Conservation (phyloP, 2,888 invertebrate species). For the Idaea biselata region DNA sequence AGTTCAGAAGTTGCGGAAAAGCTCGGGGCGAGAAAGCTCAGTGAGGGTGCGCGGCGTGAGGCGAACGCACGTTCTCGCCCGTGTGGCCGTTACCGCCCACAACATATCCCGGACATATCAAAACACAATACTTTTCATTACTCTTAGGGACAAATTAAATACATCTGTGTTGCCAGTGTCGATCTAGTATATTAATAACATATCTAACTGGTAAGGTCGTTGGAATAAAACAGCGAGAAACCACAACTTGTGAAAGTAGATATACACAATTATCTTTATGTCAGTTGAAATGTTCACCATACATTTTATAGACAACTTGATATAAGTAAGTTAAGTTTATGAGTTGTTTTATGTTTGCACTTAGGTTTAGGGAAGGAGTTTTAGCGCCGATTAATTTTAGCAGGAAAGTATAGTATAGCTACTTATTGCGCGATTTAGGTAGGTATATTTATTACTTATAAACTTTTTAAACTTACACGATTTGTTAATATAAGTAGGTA, state of each 20-base stretch:
- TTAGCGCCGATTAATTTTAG: too few relatives aligned
- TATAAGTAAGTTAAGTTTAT: too few relatives aligned
- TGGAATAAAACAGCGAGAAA: neutral
- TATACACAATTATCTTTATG: too few relatives aligned
- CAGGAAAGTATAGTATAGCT: too few relatives aligned
- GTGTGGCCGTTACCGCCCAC: neutral
- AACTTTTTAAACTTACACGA: too few relatives aligned
- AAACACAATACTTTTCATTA: neutral
- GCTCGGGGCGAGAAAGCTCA: neutral
- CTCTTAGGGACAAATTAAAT: neutral
- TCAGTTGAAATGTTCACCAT: too few relatives aligned
- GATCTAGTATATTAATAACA: neutral
- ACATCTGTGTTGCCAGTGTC: neutral
- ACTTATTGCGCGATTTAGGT: too few relatives aligned
- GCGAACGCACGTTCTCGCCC: neutral
- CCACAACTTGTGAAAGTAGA: neutral
- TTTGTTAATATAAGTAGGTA: too few relatives aligned
- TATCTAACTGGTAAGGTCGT: neutral
- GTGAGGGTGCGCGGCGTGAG: neutral
- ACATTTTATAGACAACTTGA: too few relatives aligned
- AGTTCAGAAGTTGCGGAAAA: neutral
- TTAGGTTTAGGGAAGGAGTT: too few relatives aligned
- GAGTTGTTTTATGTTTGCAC: too few relatives aligned
- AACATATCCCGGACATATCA: neutral
- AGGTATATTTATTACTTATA: too few relatives aligned